Evolutionary conservation across 1,140 invertebrate species (phyloP).

Genomic region (Habropoda laboriosa): DNA sequence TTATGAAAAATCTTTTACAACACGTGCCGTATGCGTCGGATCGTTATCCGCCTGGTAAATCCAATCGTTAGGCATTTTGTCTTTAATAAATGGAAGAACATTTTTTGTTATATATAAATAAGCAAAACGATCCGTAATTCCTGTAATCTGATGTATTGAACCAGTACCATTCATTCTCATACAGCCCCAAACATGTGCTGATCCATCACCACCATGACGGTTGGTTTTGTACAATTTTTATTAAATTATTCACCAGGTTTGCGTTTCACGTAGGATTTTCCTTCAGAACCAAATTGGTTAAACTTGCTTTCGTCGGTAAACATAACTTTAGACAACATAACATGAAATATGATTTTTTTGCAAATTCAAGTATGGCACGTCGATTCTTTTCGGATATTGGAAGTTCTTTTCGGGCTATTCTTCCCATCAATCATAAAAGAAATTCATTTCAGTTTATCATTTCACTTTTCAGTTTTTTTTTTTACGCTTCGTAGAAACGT

Average conservation of each 20-base stretch:
- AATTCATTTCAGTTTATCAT: too few relatives aligned
- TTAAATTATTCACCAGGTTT: conserved; percentile 41
- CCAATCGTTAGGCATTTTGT: conserved; percentile 5
- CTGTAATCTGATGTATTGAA: neutral
- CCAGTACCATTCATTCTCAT: conserved; percentile 58
- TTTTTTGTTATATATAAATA: conserved; percentile 17
- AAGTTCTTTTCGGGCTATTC: conserved; percentile 29
- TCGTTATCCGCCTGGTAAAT: conserved; percentile 21
- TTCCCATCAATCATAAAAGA: too few relatives aligned
- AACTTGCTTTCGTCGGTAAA: conserved; percentile 54
- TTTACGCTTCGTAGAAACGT: conserved; percentile 25
- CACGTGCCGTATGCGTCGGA: neutral
- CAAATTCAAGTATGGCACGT: conserved; percentile 44
- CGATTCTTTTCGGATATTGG: conserved; percentile 40
- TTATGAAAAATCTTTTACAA: too few relatives aligned
- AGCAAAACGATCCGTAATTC: too few relatives aligned
- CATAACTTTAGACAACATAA: conserved; percentile 41
- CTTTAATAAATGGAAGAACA: conserved; percentile 8
- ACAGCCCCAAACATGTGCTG: too few relatives aligned
- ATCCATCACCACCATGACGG: conserved; percentile 48
- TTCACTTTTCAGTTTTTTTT: too few relatives aligned
- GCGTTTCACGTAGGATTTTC: conserved; percentile 4
- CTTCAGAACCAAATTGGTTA: conserved; percentile 52
- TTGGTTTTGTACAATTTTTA: conserved; percentile 55
- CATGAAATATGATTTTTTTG: conserved; percentile 42